Base-by-base conservation (phyloP, 1,140 invertebrate species). In the Anthonomus grandis region DNA sequence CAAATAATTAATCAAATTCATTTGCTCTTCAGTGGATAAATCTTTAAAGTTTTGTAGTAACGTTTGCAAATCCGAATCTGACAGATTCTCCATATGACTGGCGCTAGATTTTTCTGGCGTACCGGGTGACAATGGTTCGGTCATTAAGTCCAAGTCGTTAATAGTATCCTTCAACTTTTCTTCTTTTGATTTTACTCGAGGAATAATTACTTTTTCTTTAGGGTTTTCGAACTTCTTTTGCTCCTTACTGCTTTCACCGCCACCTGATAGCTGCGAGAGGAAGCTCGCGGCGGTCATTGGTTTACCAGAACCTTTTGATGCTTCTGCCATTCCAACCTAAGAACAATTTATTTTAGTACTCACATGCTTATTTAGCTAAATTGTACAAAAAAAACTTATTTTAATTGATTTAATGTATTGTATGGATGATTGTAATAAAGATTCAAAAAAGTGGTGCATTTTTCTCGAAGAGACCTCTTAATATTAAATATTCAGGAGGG, bases 1-100 rank as follows among this genome's bases (percentile, higher is more conserved):
- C 34, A 91, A 66, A 65, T 89, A 89, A 3, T 82, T 82, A 4
- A 91, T 90, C 0, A 91, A 74, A 54, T 84, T 83, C 51, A 89
- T 84, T 61, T 91, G 89, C 66, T 91, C 87, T 45, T 89, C 85
- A 2, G 80, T 81, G 0, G 82, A 84, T 1, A 91, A 69, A 63
- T 89, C 84, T 69, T 85, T 85, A 60, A 91, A 91, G 68, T 89
- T 90, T 66, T 89, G 86, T 23, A 91, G 69, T 0, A 90, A 68
- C 0, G 84, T 82, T 61, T 89, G 85, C 15, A 91, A 68, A 62
- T 91, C 88, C 0, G 82, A 81, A 65, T 90, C 87, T 0, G 86
- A 86, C 1, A 90, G 69, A 15, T 81, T 83, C 49, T 89, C 87
- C 79, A 88, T 83, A 34, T 59, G 60, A 22, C 42, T 58, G 8